These are phyloP conservation scores for Formica aserva DNA, from an alignment of 2,888 invertebrate species.

Conservation along the genomic window DNA sequence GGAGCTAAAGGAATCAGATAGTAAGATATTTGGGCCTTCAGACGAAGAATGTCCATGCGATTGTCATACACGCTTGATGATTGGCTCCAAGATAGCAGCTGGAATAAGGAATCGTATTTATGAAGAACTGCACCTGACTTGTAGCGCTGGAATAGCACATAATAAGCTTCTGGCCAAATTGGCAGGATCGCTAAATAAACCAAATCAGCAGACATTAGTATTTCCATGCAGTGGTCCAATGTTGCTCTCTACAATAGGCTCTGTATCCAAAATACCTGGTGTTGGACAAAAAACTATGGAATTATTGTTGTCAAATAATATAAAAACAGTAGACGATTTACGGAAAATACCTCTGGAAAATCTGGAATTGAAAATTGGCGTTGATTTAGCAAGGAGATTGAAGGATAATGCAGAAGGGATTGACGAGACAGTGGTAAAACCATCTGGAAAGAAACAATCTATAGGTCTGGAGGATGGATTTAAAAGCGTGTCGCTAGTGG, in stretches of 20 bases:
- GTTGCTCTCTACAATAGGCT: constrained; percentile 89
- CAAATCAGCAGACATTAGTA: constrained; percentile 93
- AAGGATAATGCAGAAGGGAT: constrained; percentile 91
- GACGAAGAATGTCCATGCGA: constrained; percentile 91
- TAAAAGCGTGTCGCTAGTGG: constrained; percentile 90
- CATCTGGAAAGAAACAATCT: constrained; percentile 92
- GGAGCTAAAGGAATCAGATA: constrained; percentile 84
- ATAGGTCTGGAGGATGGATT: constrained; percentile 94
- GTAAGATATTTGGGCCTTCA: constrained; percentile 88
- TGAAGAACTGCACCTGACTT: constrained; percentile 91
- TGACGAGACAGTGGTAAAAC: constrained; percentile 91
- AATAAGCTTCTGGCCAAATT: constrained; percentile 95
- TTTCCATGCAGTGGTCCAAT: constrained; percentile 90
- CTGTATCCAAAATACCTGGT: constrained; percentile 90
- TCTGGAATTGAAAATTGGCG: constrained; percentile 87
- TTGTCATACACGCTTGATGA: constrained; percentile 89
- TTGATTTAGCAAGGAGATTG: constrained; percentile 90
- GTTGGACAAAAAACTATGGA: constrained; percentile 91
- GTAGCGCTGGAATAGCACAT: constrained; percentile 93
- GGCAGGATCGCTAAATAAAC: constrained; percentile 91
- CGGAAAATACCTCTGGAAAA: constrained; percentile 89
- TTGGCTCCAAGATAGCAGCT: constrained; percentile 91
- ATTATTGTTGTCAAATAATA: constrained; percentile 89
- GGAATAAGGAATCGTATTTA: constrained; percentile 91
- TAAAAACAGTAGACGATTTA: constrained; percentile 90